These are phyloP conservation scores for Tachuris rubrigastra DNA, from an alignment of 2,113 vertebrate species.

Conservation along the genomic window DNA sequence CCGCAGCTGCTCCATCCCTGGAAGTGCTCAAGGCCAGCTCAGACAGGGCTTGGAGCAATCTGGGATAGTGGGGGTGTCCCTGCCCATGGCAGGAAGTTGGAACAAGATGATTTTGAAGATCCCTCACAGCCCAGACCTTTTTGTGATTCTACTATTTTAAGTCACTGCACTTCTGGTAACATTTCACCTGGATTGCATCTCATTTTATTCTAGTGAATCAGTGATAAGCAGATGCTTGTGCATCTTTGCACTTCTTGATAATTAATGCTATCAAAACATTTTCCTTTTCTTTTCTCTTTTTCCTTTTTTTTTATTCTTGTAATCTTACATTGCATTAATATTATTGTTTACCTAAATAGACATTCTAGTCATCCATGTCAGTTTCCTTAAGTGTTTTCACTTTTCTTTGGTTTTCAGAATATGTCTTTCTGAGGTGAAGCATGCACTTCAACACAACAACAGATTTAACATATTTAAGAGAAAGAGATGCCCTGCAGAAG, in stretches of 20 bases:
- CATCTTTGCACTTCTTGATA: not conserved
- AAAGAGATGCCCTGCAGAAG: not conserved
- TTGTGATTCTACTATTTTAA: not conserved
- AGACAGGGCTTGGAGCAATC: fast-evolving
- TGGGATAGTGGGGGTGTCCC: not conserved
- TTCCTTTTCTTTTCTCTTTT: not conserved
- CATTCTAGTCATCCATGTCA: not conserved
- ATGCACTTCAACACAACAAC: fast-evolving
- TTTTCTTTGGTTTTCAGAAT: not conserved
- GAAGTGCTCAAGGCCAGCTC: fast-evolving
- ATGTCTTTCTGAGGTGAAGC: not conserved
- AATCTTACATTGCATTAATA: not conserved
- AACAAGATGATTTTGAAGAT: not conserved
- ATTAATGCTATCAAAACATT: not conserved
- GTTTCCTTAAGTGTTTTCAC: not conserved
- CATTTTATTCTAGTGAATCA: not conserved
- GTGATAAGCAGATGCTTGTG: not conserved
- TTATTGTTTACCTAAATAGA: not conserved
- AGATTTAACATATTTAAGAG: not conserved
- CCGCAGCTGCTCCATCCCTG: not conserved
- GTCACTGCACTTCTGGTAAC: fast-evolving
- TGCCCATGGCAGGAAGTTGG: not conserved
- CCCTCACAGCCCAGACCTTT: not conserved
- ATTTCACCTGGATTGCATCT: not conserved
- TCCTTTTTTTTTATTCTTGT: not conserved